Percentiles rank a stretch among this genome's conserved stretches.
Conservation (phyloP, 92 coral and sea anemone species). For the Palythoa grandis region DNA sequence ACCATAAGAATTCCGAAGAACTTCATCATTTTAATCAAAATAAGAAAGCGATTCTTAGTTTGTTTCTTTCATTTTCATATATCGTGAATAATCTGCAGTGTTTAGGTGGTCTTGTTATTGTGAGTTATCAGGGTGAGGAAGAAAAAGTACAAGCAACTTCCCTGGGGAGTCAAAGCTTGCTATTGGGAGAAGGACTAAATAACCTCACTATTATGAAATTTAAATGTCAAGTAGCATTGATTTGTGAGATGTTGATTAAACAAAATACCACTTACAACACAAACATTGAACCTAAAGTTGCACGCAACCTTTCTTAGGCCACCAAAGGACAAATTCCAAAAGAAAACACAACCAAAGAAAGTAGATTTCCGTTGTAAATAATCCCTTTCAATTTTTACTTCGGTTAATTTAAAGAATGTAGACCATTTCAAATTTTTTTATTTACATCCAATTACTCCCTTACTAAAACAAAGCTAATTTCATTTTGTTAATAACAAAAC, state of each 20-base stretch:
- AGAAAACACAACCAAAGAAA: background rate
- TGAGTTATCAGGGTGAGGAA: background rate
- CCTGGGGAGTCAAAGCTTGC: background rate
- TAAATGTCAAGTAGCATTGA: background rate
- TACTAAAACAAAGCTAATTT: background rate
- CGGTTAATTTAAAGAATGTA: background rate
- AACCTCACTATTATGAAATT: background rate
- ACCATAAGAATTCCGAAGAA: too few relatives aligned
- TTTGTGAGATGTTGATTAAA: background rate
- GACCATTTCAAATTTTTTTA: background rate
- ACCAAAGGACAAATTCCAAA: background rate
- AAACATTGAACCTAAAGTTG: background rate
- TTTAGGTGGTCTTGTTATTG: background rate
- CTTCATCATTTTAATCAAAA: too few relatives aligned
- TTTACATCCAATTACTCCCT: background rate
- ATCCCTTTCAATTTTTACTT: background rate
- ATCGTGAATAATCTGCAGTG: too few relatives aligned
- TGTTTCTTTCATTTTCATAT: too few relatives aligned
- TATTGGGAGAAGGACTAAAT: background rate
- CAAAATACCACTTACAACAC: background rate
- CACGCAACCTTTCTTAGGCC: background rate
- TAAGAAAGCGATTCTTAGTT: too few relatives aligned
- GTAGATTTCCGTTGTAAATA: background rate
- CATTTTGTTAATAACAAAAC: background rate
- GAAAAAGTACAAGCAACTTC: background rate